phyloP scores from a whole-genome alignment of 1,140 invertebrate species.

The Eulimnadia texana region DNA sequence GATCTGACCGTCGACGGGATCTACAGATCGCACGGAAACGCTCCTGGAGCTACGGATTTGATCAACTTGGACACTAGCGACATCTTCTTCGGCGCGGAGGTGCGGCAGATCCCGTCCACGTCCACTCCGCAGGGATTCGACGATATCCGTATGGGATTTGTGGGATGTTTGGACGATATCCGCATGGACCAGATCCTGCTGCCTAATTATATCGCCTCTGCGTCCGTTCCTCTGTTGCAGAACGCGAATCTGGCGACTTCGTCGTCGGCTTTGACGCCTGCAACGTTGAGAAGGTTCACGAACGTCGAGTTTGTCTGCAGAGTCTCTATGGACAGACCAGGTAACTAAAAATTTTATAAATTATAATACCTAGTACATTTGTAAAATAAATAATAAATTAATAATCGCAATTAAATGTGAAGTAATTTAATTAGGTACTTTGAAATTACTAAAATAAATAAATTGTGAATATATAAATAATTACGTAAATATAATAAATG shows the following conservation, averaged over 20 bases:
- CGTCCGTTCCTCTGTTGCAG: slow-evolving; percentile 36
- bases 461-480: background rate
- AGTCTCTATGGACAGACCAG: slow-evolving; percentile 41
- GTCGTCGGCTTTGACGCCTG: slow-evolving; percentile 7
- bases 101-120: slow-evolving; percentile 50
- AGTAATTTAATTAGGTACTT: no score
- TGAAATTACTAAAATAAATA: background rate
- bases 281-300: slow-evolving; percentile 46
- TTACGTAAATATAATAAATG: background rate
- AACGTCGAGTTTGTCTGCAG: slow-evolving; percentile 63
- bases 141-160: slow-evolving; percentile 42
- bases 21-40: slow-evolving; percentile 56
- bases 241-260: slow-evolving; percentile 4
- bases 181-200: slow-evolving; percentile 57
- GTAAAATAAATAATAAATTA: no score
- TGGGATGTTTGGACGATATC: slow-evolving; percentile 69
- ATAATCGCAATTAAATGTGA: no score
- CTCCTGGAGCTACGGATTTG: slow-evolving; percentile 66
- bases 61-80: slow-evolving; percentile 73
- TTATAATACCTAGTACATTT: no score
- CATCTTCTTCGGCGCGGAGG: slow-evolving; percentile 70
- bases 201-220: slow-evolving; percentile 56
- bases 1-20: slow-evolving; percentile 62
- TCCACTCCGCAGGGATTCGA: slow-evolving; percentile 38
- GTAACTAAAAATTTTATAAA: background rate